Evolutionary conservation across 2,888 invertebrate species (phyloP), one percentile per base, ranked within the genome.

Genomic region (Cynaeus angustus): DNA sequence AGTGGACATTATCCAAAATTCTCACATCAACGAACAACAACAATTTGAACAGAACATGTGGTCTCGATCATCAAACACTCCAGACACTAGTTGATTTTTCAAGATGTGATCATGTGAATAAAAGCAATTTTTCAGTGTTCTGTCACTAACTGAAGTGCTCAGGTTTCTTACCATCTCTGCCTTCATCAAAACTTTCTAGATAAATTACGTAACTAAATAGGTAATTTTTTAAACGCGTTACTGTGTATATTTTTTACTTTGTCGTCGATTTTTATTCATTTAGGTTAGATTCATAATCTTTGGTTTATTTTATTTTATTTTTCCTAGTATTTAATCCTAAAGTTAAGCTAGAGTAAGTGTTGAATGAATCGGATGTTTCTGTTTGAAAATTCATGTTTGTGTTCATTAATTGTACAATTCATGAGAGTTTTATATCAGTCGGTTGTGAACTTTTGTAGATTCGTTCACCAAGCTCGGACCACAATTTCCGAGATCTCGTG

Each of bases 121-220:
- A 70, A 75, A 75, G 74, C 72, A 75, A 76, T 77, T 73, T 76
- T 70, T 75, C 72, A 61, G 76, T 77, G 74, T 75, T 77, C 72
- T 75, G 72, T 75, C 72, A 69, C 71, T 62, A 78, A 77, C 73
- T 75, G 80, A 81, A 81, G 81, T 80, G 83, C 85, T 85, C 85
- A 84, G 85, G 85, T 85, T 78, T 82, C 79, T 80, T 81, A 83
- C 83, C 83, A 82, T 80, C 82, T 84, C 77, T 85, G 85, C 85
- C 85, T 85, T 80, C 72, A 72, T 73, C 68, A 67, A 59, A 70
- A 66, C 65, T 66, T 58, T 70, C 46, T 68, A 68, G 68, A 46
- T 61, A 61, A 67, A 68, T 68, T 71, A 59, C 62, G 58, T 70
- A 71, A 68, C 43, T 68, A 41, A 61, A 28, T 70, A 71, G 71